phyloP scores from a whole-genome alignment of 2,888 invertebrate species.

The Matsumyia berberina region DNA sequence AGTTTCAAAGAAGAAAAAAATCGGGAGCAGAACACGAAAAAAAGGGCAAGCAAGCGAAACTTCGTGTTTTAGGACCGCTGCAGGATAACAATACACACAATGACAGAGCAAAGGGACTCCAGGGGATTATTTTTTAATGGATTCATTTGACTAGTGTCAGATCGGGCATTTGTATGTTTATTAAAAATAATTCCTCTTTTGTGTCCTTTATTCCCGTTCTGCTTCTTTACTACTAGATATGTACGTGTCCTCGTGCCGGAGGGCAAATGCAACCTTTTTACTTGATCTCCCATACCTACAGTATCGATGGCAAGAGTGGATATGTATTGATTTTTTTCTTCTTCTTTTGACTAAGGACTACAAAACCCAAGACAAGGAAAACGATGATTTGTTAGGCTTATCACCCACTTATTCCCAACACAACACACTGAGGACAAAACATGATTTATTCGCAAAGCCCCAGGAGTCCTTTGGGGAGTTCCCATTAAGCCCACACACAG shows the following conservation, averaged over 20 bases:
- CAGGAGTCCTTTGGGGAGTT: conserved; percentile 19
- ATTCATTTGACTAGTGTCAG: conserved; percentile 67
- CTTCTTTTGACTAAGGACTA: not conserved
- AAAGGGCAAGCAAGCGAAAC: conserved; percentile 20
- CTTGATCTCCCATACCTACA: conserved; percentile 1
- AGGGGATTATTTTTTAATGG: conserved; percentile 59
- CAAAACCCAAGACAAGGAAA: not conserved
- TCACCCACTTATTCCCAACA: conserved; percentile 71
- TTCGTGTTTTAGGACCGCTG: conserved; percentile 3
- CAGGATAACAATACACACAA: conserved; percentile 33
- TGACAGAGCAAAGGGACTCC: conserved; percentile 20
- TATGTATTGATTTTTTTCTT: not conserved
- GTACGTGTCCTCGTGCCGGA: conserved; percentile 14
- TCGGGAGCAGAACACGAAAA: conserved; percentile 17
- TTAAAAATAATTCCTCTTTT: conserved; percentile 71
- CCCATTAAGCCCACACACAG: conserved; percentile 26
- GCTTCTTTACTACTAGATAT: not conserved
- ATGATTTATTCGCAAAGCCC: conserved; percentile 68
- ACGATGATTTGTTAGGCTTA: conserved; percentile 56
- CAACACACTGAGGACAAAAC: conserved; percentile 46
- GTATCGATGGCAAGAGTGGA: not conserved
- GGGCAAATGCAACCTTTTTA: conserved; percentile 22
- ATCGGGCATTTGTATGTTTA: conserved; percentile 70
- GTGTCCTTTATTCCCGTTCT: conserved; percentile 38
- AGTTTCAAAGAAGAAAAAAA: conserved; percentile 14